A percentile compares a stretch with the other conserved stretches of the same genome.
These are phyloP conservation scores for Phaetusa simplex DNA, from an alignment of 2,113 vertebrate genomes.

Conservation along the genomic window DNA sequence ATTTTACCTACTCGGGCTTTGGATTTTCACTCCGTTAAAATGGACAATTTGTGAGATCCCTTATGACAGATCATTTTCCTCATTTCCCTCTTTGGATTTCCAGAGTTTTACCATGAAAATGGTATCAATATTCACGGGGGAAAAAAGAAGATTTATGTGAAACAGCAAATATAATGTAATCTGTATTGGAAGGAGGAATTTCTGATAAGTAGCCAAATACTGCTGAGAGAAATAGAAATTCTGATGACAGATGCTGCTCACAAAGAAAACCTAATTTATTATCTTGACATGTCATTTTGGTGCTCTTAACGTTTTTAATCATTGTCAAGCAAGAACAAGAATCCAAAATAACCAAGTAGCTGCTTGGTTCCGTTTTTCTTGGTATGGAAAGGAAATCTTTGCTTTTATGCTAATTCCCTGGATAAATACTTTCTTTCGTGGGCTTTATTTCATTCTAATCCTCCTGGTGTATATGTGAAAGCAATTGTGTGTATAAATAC, in stretches of 20 bases:
- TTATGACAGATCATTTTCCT: not conserved
- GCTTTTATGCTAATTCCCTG: constrained; percentile 15
- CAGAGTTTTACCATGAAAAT: not conserved
- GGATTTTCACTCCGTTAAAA: not conserved
- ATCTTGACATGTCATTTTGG: not conserved
- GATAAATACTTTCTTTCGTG: constrained; percentile 46
- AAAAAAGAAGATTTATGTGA: not conserved
- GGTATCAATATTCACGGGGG: not conserved
- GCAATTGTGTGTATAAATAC: constrained; percentile 49
- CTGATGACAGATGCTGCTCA: not conserved
- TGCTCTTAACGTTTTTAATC: constrained; percentile 14
- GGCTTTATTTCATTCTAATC: constrained; percentile 53
- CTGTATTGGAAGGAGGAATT: not conserved
- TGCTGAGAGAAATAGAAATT: not conserved
- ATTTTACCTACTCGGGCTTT: not conserved
- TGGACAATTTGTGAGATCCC: not conserved
- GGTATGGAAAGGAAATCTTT: constrained; percentile 30
- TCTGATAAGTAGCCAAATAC: not conserved
- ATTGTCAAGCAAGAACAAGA: constrained; percentile 14
- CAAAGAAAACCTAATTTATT: not conserved
- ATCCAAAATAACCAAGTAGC: constrained; percentile 41
- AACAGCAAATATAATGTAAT: not conserved
- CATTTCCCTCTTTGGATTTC: not conserved
- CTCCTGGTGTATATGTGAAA: constrained; percentile 30
- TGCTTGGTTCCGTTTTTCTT: constrained; percentile 5